Evolutionary conservation across 1,140 invertebrate species (phyloP), one percentile per base, ranked within the genome.

Genomic region (Kradibia gibbosae): DNA sequence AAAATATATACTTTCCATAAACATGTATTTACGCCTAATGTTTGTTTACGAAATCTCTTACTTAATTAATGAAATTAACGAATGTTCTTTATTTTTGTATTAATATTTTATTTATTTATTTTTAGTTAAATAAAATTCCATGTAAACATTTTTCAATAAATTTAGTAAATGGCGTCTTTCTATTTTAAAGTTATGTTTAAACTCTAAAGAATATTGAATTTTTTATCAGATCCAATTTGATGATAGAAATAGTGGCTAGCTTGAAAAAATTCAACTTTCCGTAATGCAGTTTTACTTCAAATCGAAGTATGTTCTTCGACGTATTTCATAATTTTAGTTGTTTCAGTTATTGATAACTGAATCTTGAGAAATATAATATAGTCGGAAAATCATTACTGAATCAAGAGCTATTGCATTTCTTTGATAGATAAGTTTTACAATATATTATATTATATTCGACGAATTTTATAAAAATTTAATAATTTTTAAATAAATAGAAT

Each of bases 221-320:
- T 67, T 39, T 67, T 7, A 67, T 67, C 62, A 67, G 34, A n/a
- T 7, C 60, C 20, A 39, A 67, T 67, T 67, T 67, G n/a, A 39
- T 22, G 34, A 10, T 39, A 67, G 39, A 39, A 67, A 22, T 22
- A 39, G 11, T 0, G 4, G 7, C 34, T 34, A 1, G 25, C 22
- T 39, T 22, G 39, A 39, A 57, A 39, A 28, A 7, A 39, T 22
- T 2, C 62, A 2, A 39, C 62, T 67, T 39, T 39, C 39, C 20
- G 20, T 67, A 67, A 39, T 22, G n/a, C n/a, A n/a, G n/a, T 36
- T 8, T 36, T 20, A 36, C 28, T 39, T 39, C 20, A 34, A 65
- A 65, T 22, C 7, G 17, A 36, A 39, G 2, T 11, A n/a, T 39
- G 15, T 67, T 8, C 15, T 39, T 39, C 8, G 34, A 39, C 20